Percentiles rank a stretch among this genome's conserved stretches.
phyloP scores from a whole-genome alignment of 2,797 vertebrate species.

The Paramormyrops hopkinsi region DNA sequence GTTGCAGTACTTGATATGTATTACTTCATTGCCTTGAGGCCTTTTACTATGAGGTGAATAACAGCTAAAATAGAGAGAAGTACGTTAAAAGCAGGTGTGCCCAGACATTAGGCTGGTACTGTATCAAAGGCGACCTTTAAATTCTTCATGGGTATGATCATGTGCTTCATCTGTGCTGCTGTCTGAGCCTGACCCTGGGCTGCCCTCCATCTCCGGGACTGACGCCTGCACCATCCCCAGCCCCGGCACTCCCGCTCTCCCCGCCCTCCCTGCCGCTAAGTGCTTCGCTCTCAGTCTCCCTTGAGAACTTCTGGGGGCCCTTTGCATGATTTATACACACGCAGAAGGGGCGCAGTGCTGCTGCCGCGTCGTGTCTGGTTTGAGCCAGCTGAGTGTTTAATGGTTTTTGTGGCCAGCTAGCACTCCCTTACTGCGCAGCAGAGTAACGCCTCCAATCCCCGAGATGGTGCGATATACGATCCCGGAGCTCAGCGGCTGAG shows the following conservation, averaged over 20 bases:
- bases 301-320: conserved; percentile 24
- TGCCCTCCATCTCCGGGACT: neutral
- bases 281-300: neutral
- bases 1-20: neutral
- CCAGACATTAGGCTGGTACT: neutral
- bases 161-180: neutral
- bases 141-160: neutral
- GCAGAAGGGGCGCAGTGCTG: conserved; percentile 48
- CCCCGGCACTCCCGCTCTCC: neutral
- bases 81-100: neutral
- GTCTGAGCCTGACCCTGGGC: neutral
- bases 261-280: neutral
- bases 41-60: neutral
- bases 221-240: no score
- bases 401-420: conserved; percentile 36
- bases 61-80: neutral
- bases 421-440: conserved; percentile 4
- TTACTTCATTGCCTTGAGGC: neutral
- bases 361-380: conserved; percentile 47
- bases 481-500: conserved; percentile 42
- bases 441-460: conserved; percentile 36
- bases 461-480: conserved; percentile 47
- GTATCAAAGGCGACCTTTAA: neutral
- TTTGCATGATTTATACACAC: conserved; percentile 55
- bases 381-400: conserved; percentile 50